phyloP scores from a whole-genome alignment of 2,888 invertebrate genomes.

The Nebria brevicollis region DNA sequence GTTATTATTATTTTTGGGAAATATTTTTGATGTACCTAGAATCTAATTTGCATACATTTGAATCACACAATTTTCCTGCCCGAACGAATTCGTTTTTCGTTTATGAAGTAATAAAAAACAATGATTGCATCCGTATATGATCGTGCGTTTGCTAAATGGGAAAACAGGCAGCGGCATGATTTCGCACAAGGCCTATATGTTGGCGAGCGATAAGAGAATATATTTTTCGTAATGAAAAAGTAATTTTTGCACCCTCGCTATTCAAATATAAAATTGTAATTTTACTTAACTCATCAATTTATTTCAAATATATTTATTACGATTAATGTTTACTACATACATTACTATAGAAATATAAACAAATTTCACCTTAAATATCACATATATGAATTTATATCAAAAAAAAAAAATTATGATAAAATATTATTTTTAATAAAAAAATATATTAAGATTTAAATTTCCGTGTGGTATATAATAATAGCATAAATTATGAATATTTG shows the following conservation, averaged over 20 bases:
- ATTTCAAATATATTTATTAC: too few relatives aligned
- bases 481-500: too few relatives aligned
- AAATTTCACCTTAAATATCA: too few relatives aligned
- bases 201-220: not conserved
- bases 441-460: too few relatives aligned
- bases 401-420: too few relatives aligned
- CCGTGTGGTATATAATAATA: too few relatives aligned
- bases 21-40: not conserved
- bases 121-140: not conserved
- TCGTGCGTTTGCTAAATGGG: not conserved
- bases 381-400: too few relatives aligned
- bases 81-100: not conserved
- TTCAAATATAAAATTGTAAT: not conserved
- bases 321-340: too few relatives aligned
- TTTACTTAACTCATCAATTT: not conserved
- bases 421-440: too few relatives aligned
- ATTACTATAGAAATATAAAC: too few relatives aligned
- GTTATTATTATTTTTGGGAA: not conserved
- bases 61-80: not conserved
- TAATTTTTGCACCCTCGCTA: not conserved
- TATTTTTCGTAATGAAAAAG: not conserved
- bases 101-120: conserved; percentile 1
- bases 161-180: not conserved
- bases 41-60: not conserved
- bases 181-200: not conserved